These are phyloP conservation scores for Lampris incognitus DNA, from an alignment of 2,113 vertebrate species.

Conservation along the genomic window DNA sequence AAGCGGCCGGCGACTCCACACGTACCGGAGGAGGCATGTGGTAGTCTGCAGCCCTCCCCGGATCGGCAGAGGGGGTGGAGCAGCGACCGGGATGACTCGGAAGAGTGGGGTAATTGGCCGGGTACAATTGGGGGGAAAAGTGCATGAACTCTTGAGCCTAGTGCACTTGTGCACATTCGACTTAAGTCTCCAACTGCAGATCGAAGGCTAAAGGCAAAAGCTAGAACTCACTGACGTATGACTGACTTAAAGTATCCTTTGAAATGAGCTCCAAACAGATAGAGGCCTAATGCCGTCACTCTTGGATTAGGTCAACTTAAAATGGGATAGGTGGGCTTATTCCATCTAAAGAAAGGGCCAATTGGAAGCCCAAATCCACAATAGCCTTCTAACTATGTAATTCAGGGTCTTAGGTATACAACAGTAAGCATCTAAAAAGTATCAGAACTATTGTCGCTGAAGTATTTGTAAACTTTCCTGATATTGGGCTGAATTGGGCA, in stretches of 20 bases:
- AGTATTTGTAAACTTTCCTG: too few relatives aligned
- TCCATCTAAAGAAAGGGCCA: not conserved
- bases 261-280: not conserved
- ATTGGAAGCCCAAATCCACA: not conserved
- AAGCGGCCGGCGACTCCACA: too few relatives aligned
- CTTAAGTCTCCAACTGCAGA: not conserved
- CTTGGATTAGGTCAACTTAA: not conserved
- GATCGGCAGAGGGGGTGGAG: too few relatives aligned
- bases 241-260: slow-evolving; percentile 2
- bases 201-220: slow-evolving; percentile 4
- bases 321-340: not conserved
- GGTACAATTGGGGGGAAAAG: not conserved
- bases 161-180: not conserved
- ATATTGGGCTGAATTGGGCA: too few relatives aligned
- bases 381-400: too few relatives aligned
- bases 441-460: too few relatives aligned
- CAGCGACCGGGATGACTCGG: too few relatives aligned
- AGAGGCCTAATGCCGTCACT: not conserved
- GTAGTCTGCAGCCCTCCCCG: too few relatives aligned
- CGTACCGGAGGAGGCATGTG: too few relatives aligned
- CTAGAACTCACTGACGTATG: not conserved
- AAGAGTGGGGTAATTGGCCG: too few relatives aligned
- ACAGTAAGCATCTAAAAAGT: too few relatives aligned
- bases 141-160: slow-evolving; percentile 11
- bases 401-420: too few relatives aligned